phyloP scores from a whole-genome alignment of 1,140 invertebrate species.

The Atopsyche davidsoni region DNA sequence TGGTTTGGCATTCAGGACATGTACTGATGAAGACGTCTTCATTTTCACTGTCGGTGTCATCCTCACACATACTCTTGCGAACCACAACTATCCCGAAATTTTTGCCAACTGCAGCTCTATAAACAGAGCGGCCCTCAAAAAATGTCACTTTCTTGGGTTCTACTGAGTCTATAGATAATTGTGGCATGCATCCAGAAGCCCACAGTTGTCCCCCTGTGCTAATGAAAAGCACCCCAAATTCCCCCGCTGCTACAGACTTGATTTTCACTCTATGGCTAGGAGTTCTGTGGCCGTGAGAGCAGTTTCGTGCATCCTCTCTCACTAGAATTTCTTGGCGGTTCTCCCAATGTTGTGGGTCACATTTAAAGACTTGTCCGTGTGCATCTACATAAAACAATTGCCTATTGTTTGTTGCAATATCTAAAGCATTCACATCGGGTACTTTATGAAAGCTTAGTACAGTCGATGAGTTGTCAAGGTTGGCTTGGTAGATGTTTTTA shows the following conservation, averaged over 20 bases:
- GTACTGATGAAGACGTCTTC: constrained; percentile 59
- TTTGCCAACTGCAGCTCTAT: constrained; percentile 57
- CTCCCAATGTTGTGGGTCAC: constrained; percentile 47
- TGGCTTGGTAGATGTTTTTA: constrained; percentile 42
- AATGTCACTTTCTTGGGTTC: constrained; percentile 60
- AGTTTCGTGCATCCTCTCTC: constrained; percentile 57
- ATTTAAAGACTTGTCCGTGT: constrained; percentile 55
- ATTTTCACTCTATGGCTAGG: constrained; percentile 56
- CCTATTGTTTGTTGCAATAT: constrained; percentile 56
- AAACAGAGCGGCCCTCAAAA: constrained; percentile 60
- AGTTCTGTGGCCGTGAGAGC: constrained; percentile 57
- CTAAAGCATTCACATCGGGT: constrained; percentile 45
- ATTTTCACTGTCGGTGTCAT: constrained; percentile 56
- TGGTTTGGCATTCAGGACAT: constrained; percentile 57
- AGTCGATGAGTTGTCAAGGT: constrained; percentile 34
- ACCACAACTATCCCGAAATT: constrained; percentile 65
- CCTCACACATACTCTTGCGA: constrained; percentile 50
- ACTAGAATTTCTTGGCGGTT: constrained; percentile 55
- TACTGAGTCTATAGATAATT: constrained; percentile 56
- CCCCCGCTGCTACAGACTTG: constrained; percentile 54
- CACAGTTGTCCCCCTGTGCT: constrained; percentile 65
- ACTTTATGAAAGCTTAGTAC: constrained; percentile 40
- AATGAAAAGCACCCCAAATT: constrained; percentile 57
- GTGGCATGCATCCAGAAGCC: constrained; percentile 65
- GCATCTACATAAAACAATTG: constrained; percentile 57